Evolutionary conservation across 2,797 vertebrate species (phyloP), one percentile per base, ranked within the genome.

Genomic region (Carapus acus): DNA sequence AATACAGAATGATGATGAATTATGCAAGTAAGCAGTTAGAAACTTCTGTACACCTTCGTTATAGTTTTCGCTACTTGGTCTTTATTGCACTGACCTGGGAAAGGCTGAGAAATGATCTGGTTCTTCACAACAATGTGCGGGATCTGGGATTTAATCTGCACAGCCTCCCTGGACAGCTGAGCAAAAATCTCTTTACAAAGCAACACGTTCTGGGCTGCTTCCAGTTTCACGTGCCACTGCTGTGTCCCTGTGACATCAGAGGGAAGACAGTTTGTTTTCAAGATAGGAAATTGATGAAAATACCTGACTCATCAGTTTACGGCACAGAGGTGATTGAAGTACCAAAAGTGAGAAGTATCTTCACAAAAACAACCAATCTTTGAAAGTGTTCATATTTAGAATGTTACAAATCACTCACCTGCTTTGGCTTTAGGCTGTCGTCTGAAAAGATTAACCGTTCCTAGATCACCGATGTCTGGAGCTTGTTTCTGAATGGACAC

Each of bases 71-170:
- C 11, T 14, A 33, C 2, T 9, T 1, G 11, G 1, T 33, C 2
- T 4, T 4, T 3, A 19, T 15, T 1, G 2, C 17, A 45, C 59
- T 58, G 15, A 98, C 96, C 94, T 86, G 95, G 94, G 50, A 98
- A 99, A 0, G 94, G 94, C 73, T 98, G 96, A 0, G 94, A 97
- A 67, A 99, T 94, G 13, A 99, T 98, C 83, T 98, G 95, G 76
- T 99, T 99, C 85, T 99, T 99, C 73, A 99, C 96, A 12, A 99
- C 96, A 33, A 99, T 97, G 81, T 97, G 96, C 63, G 96, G 96
- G 60, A 99, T 95, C 82, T 94, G 96, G 18, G 94, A 97, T 77
- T 98, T 99, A 62, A 99, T 95, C 84, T 98, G 96, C 52, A 99
- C 96, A 1, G 96, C 96, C 81, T 99, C 96, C 21, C 94, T 88